Percentiles rank a stretch among this genome's conserved stretches.
These are phyloP conservation scores for Sarcophaga subvicina DNA, from an alignment of 2,888 invertebrate genomes.

Conservation along the genomic window DNA sequence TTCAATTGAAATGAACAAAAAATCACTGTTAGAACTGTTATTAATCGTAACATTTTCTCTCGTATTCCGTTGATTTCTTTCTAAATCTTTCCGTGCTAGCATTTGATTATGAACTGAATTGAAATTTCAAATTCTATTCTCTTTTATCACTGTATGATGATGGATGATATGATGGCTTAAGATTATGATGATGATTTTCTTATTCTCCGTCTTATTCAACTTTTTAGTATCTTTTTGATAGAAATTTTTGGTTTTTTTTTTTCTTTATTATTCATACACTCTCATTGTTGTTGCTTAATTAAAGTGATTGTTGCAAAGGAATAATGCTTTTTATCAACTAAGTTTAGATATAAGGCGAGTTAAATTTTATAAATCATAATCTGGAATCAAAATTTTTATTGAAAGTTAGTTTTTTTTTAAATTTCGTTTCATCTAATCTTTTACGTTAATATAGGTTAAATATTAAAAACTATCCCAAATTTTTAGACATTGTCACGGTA, in stretches of 20 bases:
- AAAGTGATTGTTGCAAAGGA: constrained; percentile 53
- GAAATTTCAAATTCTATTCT: background rate
- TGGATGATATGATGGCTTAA: constrained; percentile 19
- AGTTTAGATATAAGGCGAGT: constrained; percentile 44
- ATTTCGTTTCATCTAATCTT: too few species aligned
- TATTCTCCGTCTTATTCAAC: background rate
- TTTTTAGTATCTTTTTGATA: constrained; percentile 18
- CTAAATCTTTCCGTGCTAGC: constrained; percentile 21
- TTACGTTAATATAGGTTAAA: too few species aligned
- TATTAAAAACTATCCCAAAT: too few species aligned
- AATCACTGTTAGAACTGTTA: constrained; percentile 12
- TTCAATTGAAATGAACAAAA: background rate
- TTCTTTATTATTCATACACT: too few species aligned
- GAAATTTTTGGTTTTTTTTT: too few species aligned
- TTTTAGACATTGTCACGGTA: background rate
- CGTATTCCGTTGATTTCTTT: background rate
- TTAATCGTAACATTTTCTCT: background rate
- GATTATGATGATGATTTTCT: background rate
- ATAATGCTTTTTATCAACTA: constrained; percentile 35
- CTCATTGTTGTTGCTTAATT: constrained; percentile 54
- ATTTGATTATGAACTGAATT: constrained; percentile 48
- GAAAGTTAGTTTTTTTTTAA: too few species aligned
- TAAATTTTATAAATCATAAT: constrained; percentile 25
- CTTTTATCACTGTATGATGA: constrained; percentile 3
- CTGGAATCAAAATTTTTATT: constrained; percentile 22